These are phyloP conservation scores for Euura lappo DNA, from an alignment of 1,140 invertebrate genomes.

Conservation along the genomic window DNA sequence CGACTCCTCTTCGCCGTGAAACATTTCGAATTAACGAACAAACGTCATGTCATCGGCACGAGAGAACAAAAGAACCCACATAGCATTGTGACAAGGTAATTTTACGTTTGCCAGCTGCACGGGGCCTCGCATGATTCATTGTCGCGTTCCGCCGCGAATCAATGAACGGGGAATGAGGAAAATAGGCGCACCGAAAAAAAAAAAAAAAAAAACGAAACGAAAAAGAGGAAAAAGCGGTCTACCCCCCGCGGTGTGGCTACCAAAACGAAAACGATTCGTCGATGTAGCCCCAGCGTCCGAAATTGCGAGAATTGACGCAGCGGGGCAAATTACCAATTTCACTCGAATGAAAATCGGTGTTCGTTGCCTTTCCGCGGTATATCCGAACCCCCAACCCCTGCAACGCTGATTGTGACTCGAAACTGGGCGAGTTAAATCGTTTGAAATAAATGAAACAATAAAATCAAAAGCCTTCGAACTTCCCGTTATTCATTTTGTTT, in stretches of 20 bases:
- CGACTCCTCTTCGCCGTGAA: background rate
- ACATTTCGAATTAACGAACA: background rate
- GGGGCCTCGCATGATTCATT: background rate
- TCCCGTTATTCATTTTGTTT: too few relatives aligned
- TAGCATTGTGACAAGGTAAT: background rate
- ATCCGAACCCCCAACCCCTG: too few relatives aligned
- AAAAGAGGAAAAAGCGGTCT: background rate
- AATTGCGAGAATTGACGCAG: background rate
- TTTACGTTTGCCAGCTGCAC: conserved; percentile 6
- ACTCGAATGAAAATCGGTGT: too few relatives aligned
- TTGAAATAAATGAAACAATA: too few relatives aligned
- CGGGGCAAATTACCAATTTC: background rate
- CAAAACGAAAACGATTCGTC: background rate
- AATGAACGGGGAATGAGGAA: background rate
- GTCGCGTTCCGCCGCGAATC: background rate
- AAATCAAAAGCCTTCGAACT: too few relatives aligned
- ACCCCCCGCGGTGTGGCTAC: background rate
- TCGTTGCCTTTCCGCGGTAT: too few relatives aligned
- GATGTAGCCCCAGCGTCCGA: background rate
- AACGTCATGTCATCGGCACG: background rate
- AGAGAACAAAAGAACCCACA: background rate
- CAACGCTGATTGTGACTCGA: too few relatives aligned
- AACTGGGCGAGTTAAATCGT: too few relatives aligned
- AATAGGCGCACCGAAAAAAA: background rate
- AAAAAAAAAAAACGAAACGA: background rate